A percentile compares a stretch with the other conserved stretches of the same genome.
These are phyloP conservation scores for Escarpia spicata DNA, from an alignment of 2,888 invertebrate genomes.

Conservation along the genomic window DNA sequence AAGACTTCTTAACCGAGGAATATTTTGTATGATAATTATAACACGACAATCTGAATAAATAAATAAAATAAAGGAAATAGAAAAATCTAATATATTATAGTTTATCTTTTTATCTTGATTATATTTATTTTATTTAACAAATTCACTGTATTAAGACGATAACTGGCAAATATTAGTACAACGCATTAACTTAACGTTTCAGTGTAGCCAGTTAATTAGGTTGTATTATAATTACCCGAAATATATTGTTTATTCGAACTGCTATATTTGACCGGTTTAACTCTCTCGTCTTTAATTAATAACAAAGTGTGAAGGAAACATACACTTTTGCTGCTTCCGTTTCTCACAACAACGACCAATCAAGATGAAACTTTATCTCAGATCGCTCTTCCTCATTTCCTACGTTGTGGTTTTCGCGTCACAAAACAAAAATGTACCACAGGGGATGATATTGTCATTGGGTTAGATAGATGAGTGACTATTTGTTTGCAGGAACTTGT, in stretches of 20 bases:
- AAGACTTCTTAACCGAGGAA: not conserved
- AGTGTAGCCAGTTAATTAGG: not conserved
- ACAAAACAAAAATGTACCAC: not conserved
- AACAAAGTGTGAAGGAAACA: too few relatives aligned
- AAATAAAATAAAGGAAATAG: not conserved
- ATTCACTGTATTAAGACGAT: not conserved
- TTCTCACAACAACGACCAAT: not conserved
- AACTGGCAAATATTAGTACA: not conserved
- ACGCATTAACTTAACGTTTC: not conserved
- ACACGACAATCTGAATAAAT: not conserved
- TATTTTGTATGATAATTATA: not conserved
- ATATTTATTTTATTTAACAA: not conserved
- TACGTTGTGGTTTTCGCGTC: not conserved
- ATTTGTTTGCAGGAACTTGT: not conserved
- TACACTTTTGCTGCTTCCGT: not conserved
- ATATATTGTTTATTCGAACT: too few relatives aligned
- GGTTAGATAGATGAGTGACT: not conserved
- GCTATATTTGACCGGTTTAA: too few relatives aligned
- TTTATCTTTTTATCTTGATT: not conserved
- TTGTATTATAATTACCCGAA: too few relatives aligned
- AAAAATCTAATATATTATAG: not conserved
- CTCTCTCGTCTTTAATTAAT: too few relatives aligned
- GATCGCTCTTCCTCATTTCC: not conserved
- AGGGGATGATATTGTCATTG: not conserved
- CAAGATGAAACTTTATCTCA: not conserved